phyloP scores from a whole-genome alignment of 1,140 invertebrate genomes.

The Drosophila oshimai region DNA sequence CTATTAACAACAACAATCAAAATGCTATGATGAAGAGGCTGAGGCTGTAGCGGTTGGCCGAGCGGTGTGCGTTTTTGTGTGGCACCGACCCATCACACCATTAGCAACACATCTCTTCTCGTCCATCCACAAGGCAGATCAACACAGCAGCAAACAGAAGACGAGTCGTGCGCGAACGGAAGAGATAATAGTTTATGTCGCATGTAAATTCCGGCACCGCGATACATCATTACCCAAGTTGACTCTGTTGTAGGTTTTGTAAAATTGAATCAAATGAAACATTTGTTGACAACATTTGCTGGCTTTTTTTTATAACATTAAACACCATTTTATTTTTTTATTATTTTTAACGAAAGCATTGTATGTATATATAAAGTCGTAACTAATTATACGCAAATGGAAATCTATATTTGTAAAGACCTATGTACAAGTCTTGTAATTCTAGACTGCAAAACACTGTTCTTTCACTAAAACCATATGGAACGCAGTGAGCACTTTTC shows the following conservation, averaged over 20 bases:
- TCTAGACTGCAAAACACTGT: neutral
- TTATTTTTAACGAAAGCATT: slow-evolving; percentile 54
- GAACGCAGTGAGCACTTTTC: no score
- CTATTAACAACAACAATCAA: slow-evolving; percentile 33
- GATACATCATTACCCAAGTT: neutral
- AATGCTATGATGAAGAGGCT: slow-evolving; percentile 16
- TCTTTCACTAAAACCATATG: neutral
- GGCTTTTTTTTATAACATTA: slow-evolving; percentile 21
- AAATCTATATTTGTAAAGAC: slow-evolving; percentile 17
- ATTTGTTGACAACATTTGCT: slow-evolving; percentile 37
- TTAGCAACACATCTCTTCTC: neutral
- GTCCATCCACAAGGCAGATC: neutral
- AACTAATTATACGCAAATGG: slow-evolving; percentile 51
- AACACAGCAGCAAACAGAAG: neutral
- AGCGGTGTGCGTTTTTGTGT: neutral
- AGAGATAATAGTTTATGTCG: no score
- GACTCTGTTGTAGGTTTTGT: slow-evolving; percentile 3
- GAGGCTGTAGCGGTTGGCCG: neutral
- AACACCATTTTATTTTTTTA: slow-evolving; percentile 27
- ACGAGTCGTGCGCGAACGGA: no score
- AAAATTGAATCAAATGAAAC: slow-evolving; percentile 11
- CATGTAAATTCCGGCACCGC: neutral
- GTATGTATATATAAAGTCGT: slow-evolving; percentile 60
- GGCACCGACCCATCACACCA: neutral
- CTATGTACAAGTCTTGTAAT: neutral